Evolutionary conservation across 2,888 invertebrate genomes (phyloP).

Genomic region (Sminthurides aquaticus): DNA sequence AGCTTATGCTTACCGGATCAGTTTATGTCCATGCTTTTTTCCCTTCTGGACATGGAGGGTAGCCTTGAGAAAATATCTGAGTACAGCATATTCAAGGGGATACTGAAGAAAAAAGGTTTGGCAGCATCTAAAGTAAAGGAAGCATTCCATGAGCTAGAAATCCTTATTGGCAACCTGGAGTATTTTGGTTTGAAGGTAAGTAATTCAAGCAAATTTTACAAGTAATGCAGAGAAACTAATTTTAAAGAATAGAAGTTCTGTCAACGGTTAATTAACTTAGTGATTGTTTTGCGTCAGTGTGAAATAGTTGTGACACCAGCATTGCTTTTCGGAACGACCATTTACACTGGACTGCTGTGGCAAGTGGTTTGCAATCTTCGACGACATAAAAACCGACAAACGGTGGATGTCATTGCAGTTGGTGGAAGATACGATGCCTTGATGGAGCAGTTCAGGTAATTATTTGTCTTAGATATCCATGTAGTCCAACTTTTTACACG

Average conservation of each 20-base stretch:
- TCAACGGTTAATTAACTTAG: neutral
- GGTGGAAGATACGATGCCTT: constrained; percentile 85
- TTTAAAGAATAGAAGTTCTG: neutral
- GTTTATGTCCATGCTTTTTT: constrained; percentile 57
- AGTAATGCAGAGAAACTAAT: neutral
- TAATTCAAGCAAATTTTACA: constrained; percentile 18
- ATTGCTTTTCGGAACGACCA: constrained; percentile 56
- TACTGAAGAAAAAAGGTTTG: constrained; percentile 63
- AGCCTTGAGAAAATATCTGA: constrained; percentile 54
- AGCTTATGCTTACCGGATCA: constrained; percentile 62
- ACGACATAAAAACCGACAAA: constrained; percentile 52
- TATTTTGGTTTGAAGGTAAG: constrained; percentile 67
- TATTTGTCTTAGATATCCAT: constrained; percentile 43
- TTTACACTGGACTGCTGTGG: constrained; percentile 62
- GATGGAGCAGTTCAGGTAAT: constrained; percentile 62
- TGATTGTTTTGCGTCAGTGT: constrained; percentile 48
- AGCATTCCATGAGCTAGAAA: constrained; percentile 67
- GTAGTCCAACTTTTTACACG: neutral
- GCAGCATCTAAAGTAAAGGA: constrained; percentile 60
- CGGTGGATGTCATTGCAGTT: constrained; percentile 67
- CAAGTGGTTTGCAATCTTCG: constrained; percentile 58
- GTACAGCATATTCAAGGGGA: constrained; percentile 54
- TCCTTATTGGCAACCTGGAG: constrained; percentile 62
- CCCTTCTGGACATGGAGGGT: constrained; percentile 62
- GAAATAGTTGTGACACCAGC: constrained; percentile 56